These are phyloP conservation scores for Orthonevra nobilis DNA, from an alignment of 2,888 invertebrate species.

Conservation along the genomic window DNA sequence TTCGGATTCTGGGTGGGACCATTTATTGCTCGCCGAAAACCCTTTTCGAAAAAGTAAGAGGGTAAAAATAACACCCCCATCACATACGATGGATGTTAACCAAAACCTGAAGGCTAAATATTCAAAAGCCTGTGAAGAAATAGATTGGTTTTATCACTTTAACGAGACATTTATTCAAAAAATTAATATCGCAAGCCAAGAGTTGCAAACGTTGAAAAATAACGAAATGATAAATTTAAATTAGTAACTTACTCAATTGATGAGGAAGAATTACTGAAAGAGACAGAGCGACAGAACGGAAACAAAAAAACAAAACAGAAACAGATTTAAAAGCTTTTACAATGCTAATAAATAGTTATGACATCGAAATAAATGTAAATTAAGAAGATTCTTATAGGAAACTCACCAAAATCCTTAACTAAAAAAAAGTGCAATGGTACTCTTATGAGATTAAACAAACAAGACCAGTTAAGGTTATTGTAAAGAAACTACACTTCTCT, in stretches of 20 bases:
- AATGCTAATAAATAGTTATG: not conserved
- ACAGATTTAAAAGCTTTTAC: not conserved
- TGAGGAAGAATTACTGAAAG: no score
- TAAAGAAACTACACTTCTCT: not conserved
- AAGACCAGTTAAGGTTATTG: not conserved
- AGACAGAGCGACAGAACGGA: not conserved
- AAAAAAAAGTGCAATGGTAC: not conserved
- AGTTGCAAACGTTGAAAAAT: slow-evolving; percentile 1
- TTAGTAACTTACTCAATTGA: no score
- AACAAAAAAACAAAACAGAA: not conserved
- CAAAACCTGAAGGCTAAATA: not conserved
- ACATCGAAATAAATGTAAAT: not conserved
- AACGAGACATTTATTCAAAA: not conserved
- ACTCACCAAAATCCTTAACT: no score
- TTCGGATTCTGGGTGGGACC: not conserved
- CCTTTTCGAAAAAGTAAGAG: not conserved
- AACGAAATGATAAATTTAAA: no score
- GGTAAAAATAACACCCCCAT: slow-evolving; percentile 1
- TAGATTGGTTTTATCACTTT: not conserved
- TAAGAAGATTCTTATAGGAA: no score
- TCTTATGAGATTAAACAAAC: not conserved
- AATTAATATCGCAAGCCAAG: not conserved
- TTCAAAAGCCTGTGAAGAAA: not conserved
- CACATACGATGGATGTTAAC: not conserved
- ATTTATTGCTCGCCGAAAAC: not conserved